A percentile compares a stretch with the other conserved stretches of the same genome.
phyloP scores from a whole-genome alignment of 2,797 vertebrate species.

The Streptopelia turtur region DNA sequence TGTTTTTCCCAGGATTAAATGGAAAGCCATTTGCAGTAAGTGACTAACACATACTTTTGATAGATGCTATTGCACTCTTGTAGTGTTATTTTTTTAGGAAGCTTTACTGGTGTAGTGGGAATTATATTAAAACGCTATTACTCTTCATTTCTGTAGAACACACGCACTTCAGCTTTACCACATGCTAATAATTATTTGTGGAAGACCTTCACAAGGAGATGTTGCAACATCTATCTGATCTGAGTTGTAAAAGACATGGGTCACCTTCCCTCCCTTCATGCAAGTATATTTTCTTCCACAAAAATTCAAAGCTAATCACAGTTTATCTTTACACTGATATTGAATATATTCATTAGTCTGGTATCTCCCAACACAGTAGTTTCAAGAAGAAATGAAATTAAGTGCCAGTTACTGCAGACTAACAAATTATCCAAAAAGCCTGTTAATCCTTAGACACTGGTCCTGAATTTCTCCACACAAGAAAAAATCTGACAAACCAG shows the following conservation, averaged over 20 bases:
- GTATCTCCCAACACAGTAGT: not conserved
- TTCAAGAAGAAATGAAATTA: not conserved
- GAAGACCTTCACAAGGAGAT: not conserved
- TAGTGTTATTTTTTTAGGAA: not conserved
- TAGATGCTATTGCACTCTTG: not conserved
- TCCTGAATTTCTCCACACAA: not conserved
- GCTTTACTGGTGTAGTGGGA: not conserved
- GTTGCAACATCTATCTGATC: not conserved
- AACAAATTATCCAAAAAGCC: not conserved
- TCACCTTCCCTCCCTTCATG: not conserved
- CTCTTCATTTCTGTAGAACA: not conserved
- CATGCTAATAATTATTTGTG: not conserved
- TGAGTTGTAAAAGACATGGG: not conserved
- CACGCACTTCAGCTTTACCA: fast-evolving
- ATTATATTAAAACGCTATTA: not conserved
- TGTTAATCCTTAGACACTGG: not conserved
- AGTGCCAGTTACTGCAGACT: not conserved
- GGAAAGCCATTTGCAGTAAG: not conserved
- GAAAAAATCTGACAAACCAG: not conserved
- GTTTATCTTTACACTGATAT: not conserved
- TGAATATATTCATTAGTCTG: not conserved
- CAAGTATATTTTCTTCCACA: not conserved
- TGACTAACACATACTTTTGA: not conserved
- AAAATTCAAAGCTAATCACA: not conserved
- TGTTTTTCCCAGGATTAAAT: slow-evolving; percentile 14